Base-by-base conservation (phyloP, 2,888 invertebrate genomes). In the Netelia melanura region DNA sequence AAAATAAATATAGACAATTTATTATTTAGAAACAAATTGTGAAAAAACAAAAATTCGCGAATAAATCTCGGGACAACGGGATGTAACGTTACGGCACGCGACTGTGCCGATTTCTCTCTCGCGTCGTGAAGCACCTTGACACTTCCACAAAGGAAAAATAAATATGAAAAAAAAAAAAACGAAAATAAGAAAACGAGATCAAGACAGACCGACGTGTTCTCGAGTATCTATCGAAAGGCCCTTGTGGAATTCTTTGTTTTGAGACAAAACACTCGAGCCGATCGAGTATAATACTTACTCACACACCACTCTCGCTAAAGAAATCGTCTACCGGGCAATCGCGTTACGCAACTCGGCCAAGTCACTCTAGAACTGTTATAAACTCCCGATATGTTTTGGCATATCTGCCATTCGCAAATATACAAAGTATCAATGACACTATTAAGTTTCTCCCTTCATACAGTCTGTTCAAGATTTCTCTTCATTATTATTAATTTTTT, bases 261-360 rank as follows among this genome's bases (percentile, higher is more conserved):
- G 71, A 62, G 48, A 86, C 71, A 72, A 79, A 82, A 79, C 62
- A 82, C 75, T 82, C 58, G 48, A 58, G 30, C 71, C 65, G 38
- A 48, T 17, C n/a, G 76, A 71, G 64, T 58, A 82, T 17, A 30
- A 21, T 21, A 23, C 23, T 1, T 23, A 79, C 70, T 61, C 54
- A 70, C 71, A 58, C 62, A 14, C 14, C 48, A 48, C 2, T 10
- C 10, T 10, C 2, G 3, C 14, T 14, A 48, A 62, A 62, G 78
- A 43, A 71, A 71, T 71, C 78, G 43, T 71, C 61, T 38, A 54
- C 21, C 54, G 23, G 71, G 43, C 78, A 71, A 79, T 79, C 43
- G 21, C 23, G 70, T 61, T 38, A 38, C 38, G 56, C 38, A 21
- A 25, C 21, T 70, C 8, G 23, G 11, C 10, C 1, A 10, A 61